Conservation (phyloP, 1,140 invertebrate genomes). For the Drosophila ananassae region DNA sequence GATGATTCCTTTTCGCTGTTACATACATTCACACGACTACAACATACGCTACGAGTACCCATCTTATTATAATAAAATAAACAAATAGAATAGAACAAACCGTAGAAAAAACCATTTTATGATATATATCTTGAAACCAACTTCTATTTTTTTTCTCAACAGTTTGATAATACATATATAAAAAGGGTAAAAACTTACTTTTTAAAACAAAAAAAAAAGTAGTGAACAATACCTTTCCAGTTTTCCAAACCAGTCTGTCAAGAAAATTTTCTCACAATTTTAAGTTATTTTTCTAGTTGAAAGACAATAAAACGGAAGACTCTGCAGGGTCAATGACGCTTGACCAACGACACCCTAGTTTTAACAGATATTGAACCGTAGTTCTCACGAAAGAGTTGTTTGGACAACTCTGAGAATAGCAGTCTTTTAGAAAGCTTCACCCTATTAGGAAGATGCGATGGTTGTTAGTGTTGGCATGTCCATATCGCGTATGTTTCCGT, state of each 20-base stretch:
- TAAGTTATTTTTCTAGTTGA: neutral
- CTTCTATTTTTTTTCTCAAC: neutral
- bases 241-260: neutral
- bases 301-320: neutral
- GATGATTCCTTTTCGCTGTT: too few relatives aligned
- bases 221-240: neutral
- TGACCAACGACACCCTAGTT: neutral
- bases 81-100: too few relatives aligned
- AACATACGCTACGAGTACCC: too few relatives aligned
- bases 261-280: conserved; percentile 2
- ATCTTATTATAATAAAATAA: too few relatives aligned
- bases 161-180: neutral
- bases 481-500: too few relatives aligned
- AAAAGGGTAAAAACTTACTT: neutral
- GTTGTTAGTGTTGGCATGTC: too few relatives aligned
- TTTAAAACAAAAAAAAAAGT: neutral
- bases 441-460: neutral
- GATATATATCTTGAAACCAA: too few relatives aligned
- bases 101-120: too few relatives aligned
- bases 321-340: neutral
- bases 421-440: neutral
- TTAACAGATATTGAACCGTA: neutral
- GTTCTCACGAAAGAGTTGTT: conserved; percentile 5
- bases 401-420: neutral
- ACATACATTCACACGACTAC: too few relatives aligned